phyloP scores from a whole-genome alignment of 92 coral and sea anemone genomes.

The Siderastrea siderea region DNA sequence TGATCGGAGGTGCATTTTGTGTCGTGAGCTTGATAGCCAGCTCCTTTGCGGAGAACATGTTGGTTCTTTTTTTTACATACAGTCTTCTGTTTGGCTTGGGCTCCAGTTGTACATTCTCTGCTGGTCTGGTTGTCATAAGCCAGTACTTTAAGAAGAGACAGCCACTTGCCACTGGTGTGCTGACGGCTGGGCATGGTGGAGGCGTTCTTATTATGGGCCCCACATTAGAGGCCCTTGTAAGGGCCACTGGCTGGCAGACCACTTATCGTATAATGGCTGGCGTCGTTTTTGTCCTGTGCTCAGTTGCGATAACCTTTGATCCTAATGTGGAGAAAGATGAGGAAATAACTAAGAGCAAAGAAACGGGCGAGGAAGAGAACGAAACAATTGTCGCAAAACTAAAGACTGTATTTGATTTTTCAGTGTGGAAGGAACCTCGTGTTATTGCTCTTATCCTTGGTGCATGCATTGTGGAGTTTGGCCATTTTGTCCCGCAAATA shows the following conservation, averaged over 20 bases:
- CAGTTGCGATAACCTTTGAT: conserved; percentile 48
- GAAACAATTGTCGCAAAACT: not conserved
- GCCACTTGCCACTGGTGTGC: conserved; percentile 56
- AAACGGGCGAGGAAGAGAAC: not conserved
- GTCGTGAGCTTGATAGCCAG: conserved; percentile 14
- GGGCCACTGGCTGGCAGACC: conserved; percentile 55
- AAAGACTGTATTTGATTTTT: not conserved
- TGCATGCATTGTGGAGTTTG: conserved; percentile 22
- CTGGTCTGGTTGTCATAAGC: not conserved
- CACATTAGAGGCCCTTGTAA: conserved; percentile 40
- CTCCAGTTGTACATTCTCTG: not conserved
- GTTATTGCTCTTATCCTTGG: conserved; percentile 5
- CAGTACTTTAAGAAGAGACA: conserved; percentile 44
- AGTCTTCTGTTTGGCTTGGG: conserved; percentile 17
- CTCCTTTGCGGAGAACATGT: conserved; percentile 32
- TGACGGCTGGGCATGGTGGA: conserved; percentile 54
- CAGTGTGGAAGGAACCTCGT: conserved; percentile 34
- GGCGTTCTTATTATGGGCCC: conserved; percentile 59
- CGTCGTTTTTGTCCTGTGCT: not conserved
- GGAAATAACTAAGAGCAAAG: not conserved
- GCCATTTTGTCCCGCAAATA: conserved; percentile 38
- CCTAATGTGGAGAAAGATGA: conserved; percentile 43
- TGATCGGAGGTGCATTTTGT: conserved; percentile 30
- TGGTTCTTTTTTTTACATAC: conserved; percentile 44
- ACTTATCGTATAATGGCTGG: conserved; percentile 46